Evolutionary conservation across 2,113 vertebrate genomes (phyloP).

Genomic region (Indicator maculatus): DNA sequence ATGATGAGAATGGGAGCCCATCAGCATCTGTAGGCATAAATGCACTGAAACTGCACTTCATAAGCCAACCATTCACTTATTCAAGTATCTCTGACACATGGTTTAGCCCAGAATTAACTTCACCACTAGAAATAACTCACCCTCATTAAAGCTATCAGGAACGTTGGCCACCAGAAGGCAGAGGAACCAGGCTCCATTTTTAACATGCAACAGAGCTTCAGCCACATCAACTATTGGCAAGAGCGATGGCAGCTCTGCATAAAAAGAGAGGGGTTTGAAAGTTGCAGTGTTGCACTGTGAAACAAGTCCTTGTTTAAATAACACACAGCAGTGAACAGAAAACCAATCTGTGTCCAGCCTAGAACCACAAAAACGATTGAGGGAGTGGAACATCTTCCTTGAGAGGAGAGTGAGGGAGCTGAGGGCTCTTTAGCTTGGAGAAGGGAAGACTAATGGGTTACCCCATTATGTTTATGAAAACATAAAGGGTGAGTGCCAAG

Average conservation of each 20-base stretch:
- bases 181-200: constrained; percentile 96
- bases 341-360: not conserved
- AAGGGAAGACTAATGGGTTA: no score
- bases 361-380: no score
- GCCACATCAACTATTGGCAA: constrained; percentile 94
- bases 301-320: not conserved
- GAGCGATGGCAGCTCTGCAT: constrained; percentile 89
- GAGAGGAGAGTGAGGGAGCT: no score
- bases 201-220: constrained; percentile 92
- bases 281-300: not conserved
- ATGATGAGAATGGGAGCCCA: fast-evolving
- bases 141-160: constrained; percentile 98
- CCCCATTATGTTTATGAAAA: no score
- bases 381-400: no score
- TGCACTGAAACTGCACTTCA: not conserved
- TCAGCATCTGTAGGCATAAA: not conserved
- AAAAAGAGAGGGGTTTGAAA: not conserved
- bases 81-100: fast-evolving
- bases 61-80: fast-evolving
- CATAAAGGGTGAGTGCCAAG: no score
- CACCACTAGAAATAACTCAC: constrained; percentile 65
- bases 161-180: constrained; percentile 97
- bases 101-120: not conserved
- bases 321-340: not conserved
- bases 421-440: no score